Evolutionary conservation across 2,113 vertebrate genomes (phyloP), one percentile per base, ranked within the genome.

Genomic region (Barnardius zonarius): DNA sequence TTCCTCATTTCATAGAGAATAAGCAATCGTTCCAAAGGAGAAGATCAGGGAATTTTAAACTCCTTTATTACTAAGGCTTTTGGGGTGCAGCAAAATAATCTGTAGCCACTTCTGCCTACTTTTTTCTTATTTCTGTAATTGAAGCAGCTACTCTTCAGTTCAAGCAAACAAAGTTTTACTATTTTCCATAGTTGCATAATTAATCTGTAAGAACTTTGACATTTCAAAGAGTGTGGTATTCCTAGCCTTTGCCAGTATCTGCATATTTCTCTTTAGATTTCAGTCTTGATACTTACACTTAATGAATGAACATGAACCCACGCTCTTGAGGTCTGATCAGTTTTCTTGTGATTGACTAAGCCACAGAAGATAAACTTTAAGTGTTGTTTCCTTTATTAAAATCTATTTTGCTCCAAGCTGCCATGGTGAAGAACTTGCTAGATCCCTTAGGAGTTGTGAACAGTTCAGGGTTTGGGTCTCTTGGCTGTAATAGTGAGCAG

Each of bases 271-370:
- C n/a, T 90, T 88, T 48, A 88, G 61, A 82, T 80, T 90, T 95
- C 67, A 90, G 73, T 41, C 27, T 87, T 96, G 90, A 48, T 95
- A 95, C 89, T 96, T 97, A 86, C 88, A 92, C 80, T 92, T 91
- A 88, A 87, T 92, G 88, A 94, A 90, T 92, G 89, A 88, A 86
- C 41, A 85, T 69, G 62, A 95, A 86, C 44, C 19, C 41, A 83
- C 66, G 52, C 78, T 73, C 80, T 19, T 81, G 92, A 62, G 83
- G 57, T 49, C 62, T 86, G 44, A 57, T 83, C 27, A 27, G 11
- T 27, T 62, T 92, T 90, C 44, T 39, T 76, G 19, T 63, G 82
- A 44, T 4, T 88, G 79, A 64, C 61, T 57, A 63, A 79, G 61
- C 52, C 18, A 49, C 13, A 9, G 4, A 79, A 28, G 19, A 61